These are phyloP conservation scores for Telmatochromis sp. DNA, from an alignment of 2,113 vertebrate species.

Conservation along the genomic window DNA sequence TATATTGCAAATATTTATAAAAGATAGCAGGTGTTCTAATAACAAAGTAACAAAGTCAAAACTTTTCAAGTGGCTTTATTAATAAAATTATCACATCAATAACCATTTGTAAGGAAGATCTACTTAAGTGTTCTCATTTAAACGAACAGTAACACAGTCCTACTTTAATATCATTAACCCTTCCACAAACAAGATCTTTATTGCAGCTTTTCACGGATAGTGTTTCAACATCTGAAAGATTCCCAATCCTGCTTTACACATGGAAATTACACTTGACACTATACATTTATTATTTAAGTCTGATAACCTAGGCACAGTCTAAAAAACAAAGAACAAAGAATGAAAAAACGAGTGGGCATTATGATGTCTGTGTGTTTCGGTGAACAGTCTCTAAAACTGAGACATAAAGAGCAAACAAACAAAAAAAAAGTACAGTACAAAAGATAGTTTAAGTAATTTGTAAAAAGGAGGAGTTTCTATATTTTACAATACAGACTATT, in stretches of 20 bases:
- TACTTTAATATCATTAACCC: constrained; percentile 5
- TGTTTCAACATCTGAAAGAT: not conserved
- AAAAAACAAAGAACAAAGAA: not conserved
- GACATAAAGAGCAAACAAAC: not conserved
- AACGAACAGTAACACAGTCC: not conserved
- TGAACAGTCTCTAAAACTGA: not conserved
- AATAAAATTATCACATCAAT: not conserved
- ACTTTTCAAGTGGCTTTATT: not conserved
- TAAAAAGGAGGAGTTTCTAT: not conserved
- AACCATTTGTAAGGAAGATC: not conserved
- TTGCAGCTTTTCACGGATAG: not conserved
- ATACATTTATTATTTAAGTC: constrained; percentile 20
- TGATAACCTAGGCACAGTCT: constrained; percentile 18
- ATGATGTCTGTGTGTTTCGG: not conserved
- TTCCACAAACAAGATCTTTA: constrained; percentile 14
- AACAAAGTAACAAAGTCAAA: not conserved
- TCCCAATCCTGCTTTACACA: not conserved
- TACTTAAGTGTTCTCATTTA: not conserved
- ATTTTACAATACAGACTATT: not conserved
- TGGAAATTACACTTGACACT: constrained; percentile 15
- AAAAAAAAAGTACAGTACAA: not conserved
- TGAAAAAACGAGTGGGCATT: not conserved
- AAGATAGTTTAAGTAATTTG: not conserved
- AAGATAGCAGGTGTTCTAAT: not conserved
- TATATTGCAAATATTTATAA: not conserved